Base-by-base conservation (phyloP, 2,797 vertebrate genomes). In the Sarcophilus harrisii region DNA sequence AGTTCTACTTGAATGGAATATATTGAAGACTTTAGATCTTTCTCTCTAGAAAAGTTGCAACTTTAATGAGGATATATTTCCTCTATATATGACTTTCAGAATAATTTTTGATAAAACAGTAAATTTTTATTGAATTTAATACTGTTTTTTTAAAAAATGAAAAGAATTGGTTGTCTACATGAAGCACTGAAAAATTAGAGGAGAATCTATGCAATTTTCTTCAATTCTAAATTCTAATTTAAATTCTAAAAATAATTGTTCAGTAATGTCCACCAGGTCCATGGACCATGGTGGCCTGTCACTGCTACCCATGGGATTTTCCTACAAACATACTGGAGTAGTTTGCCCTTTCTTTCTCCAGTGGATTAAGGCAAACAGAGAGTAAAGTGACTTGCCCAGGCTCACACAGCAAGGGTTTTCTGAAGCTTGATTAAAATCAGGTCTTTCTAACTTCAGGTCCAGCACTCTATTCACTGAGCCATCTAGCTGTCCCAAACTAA, bases 61-160 rank as follows among this genome's bases (percentile, higher is more conserved):
- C 28, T 62, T 16, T 90, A 57, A 58, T 28, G 29, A 87, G 1
- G 91, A 14, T 8, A 81, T 49, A 0, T 11, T 62, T 94, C 93
- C n/a, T 62, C 60, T 59, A 10, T 62, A 30, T 58, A 8, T 87
- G 38, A 4, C 59, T 49, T 94, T 94, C 10, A 45, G 5, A 54
- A 92, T 60, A 91, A 94, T 45, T 92, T 97, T 62, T 94, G 32
- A 73, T 91, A 57, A 92, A 8, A 45, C 3, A 45, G 21, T 24
- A 81, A 81, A 81, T 45, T 8, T 38, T 81, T 27, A 8, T 45
- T 45, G n/a, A 38, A 81, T 45, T 45, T 8, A 81, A 81, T 45
- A 81, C 38, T 81, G 27, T 45, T n/a, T 2, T 38, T 81, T 18
- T 81, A 38, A 81, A 21, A 81, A 81, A 45, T 24, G 24, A 24